Conservation (phyloP, 2,888 invertebrate genomes). For the Globia sparganii region DNA sequence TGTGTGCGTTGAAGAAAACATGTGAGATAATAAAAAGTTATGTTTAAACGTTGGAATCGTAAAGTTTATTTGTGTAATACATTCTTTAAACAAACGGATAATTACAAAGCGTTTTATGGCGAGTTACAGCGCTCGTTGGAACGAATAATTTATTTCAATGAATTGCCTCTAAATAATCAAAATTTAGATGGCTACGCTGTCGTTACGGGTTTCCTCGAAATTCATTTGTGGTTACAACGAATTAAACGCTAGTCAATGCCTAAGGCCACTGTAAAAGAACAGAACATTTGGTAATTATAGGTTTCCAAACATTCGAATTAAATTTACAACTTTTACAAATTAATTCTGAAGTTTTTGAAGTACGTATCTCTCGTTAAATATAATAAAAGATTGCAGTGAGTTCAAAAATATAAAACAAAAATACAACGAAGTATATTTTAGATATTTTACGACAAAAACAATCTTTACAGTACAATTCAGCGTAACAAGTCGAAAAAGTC, state of each 20-base stretch:
- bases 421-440: constrained; percentile 63
- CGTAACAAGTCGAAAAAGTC: constrained; percentile 69
- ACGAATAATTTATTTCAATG: constrained; percentile 80
- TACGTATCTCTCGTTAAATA: constrained; percentile 42
- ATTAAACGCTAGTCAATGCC: constrained; percentile 32
- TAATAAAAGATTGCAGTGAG: constrained; percentile 43
- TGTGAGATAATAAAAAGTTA: constrained; percentile 89
- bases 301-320: constrained; percentile 17
- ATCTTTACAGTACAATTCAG: constrained; percentile 66
- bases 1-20: constrained; percentile 83
- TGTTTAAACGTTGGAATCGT: constrained; percentile 86
- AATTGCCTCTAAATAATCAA: constrained; percentile 77
- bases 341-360: constrained; percentile 26
- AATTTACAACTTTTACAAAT: constrained; percentile 29
- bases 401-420: constrained; percentile 50
- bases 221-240: constrained; percentile 42
- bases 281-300: constrained; percentile 13
- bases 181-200: constrained; percentile 66
- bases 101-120: constrained; percentile 85
- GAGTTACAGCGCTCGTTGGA: constrained; percentile 77
- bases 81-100: constrained; percentile 88
- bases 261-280: constrained; percentile 23
- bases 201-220: constrained; percentile 49
- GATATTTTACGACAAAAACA: constrained; percentile 66
- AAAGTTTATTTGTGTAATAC: constrained; percentile 89